Percentiles rank a stretch among this genome's conserved stretches.
These are phyloP conservation scores for Phrynocephalus guinanensis DNA, from an alignment of 2,797 vertebrate genomes.

Conservation along the genomic window DNA sequence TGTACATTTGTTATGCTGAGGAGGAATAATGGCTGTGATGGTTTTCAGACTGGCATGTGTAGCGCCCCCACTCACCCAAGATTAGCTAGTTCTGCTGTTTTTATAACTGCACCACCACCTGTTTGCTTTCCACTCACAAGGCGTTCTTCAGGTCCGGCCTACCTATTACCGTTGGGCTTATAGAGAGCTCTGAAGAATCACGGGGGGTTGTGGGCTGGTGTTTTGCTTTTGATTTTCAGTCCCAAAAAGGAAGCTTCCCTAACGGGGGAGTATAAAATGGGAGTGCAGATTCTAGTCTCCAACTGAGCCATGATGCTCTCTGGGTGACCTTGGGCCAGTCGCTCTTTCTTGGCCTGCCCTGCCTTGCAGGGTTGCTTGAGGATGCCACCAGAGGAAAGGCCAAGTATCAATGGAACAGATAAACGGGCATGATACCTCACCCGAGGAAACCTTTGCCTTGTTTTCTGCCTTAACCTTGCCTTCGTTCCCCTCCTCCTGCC, in stretches of 20 bases:
- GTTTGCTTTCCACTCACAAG: too few species aligned
- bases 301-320: neutral
- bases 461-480: neutral
- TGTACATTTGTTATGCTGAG: neutral
- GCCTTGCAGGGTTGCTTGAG: neutral
- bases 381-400: neutral
- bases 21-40: neutral
- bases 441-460: too few species aligned
- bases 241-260: too few species aligned
- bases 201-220: too few species aligned
- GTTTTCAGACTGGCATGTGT: neutral
- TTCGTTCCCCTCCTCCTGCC: too few species aligned
- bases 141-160: too few species aligned
- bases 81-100: too few species aligned
- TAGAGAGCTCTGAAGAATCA: too few species aligned
- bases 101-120: too few species aligned
- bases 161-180: too few species aligned
- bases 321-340: neutral
- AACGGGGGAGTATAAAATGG: neutral
- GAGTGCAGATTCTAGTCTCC: neutral
- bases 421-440: neutral
- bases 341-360: neutral
- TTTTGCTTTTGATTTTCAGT: too few species aligned
- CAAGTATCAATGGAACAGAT: neutral
- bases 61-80: neutral